Conservation (phyloP, 2,797 vertebrate species). For the Premnoplex brunnescens region DNA sequence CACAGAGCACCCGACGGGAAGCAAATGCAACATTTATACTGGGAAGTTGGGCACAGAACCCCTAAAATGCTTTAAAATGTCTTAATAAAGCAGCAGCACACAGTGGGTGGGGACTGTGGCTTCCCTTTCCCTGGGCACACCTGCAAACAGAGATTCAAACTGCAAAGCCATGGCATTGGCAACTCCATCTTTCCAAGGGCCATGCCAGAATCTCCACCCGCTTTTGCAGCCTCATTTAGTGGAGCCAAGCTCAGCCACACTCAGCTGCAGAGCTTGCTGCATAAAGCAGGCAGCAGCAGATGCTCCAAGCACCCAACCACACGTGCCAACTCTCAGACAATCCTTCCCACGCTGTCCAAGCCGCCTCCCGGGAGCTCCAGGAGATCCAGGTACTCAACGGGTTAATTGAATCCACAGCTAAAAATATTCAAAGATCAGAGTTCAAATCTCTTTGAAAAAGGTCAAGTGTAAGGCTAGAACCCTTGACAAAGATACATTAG, state of each 20-base stretch:
- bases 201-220: not conserved
- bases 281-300: not conserved
- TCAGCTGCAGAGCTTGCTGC: not conserved
- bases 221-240: not conserved
- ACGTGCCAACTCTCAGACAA: slow-evolving; percentile 2
- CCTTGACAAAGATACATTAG: slow-evolving; percentile 66
- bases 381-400: not conserved
- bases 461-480: slow-evolving; percentile 43
- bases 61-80: not conserved
- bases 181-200: accelerated
- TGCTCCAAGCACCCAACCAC: not conserved
- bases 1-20: not conserved
- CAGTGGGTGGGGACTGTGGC: not conserved
- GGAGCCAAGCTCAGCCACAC: not conserved
- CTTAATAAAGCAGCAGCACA: not conserved
- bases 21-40: not conserved
- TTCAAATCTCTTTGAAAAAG: slow-evolving; percentile 74
- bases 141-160: not conserved
- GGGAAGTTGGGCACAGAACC: not conserved
- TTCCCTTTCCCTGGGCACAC: not conserved
- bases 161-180: not conserved
- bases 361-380: accelerated
- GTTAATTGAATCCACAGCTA: slow-evolving; percentile 58
- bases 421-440: slow-evolving; percentile 80
- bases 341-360: not conserved